Percentiles rank a stretch among this genome's conserved stretches.
These are phyloP conservation scores for Karalla daura DNA, from an alignment of 2,797 vertebrate genomes.

Conservation along the genomic window DNA sequence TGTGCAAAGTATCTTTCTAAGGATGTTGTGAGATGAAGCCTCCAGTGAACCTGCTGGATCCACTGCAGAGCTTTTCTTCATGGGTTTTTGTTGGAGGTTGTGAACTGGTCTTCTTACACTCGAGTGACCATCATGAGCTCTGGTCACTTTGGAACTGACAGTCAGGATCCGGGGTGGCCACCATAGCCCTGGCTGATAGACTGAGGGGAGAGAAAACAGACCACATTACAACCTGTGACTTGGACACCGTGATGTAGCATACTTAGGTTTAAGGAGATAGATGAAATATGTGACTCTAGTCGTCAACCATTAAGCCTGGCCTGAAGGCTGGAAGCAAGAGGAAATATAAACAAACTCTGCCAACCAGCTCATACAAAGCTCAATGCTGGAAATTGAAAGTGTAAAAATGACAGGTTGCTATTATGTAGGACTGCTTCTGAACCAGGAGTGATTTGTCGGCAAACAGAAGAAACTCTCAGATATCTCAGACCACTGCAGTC, in stretches of 20 bases:
- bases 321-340: constrained; percentile 4
- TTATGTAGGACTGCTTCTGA: background rate
- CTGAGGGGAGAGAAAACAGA: constrained; percentile 72
- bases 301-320: background rate
- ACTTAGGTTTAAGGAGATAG: background rate
- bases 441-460: background rate
- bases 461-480: background rate
- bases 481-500: too few relatives aligned
- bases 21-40: constrained; percentile 50
- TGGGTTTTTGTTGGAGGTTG: constrained; percentile 39
- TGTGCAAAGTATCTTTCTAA: constrained; percentile 70
- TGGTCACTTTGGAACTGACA: constrained; percentile 71
- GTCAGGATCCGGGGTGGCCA: constrained; percentile 85
- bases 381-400: background rate
- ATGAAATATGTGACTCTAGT: background rate
- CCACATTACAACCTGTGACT: constrained; percentile 35
- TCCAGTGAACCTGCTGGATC: constrained; percentile 54
- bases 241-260: too few relatives aligned
- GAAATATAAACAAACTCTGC: background rate
- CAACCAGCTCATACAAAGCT: background rate
- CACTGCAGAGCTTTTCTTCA: constrained; percentile 58
- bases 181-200: constrained; percentile 84
- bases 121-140: constrained; percentile 77
- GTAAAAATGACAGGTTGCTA: background rate
- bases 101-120: constrained; percentile 59